Evolutionary conservation across 2,888 invertebrate genomes (phyloP).

Genomic region (Drosophila testacea): DNA sequence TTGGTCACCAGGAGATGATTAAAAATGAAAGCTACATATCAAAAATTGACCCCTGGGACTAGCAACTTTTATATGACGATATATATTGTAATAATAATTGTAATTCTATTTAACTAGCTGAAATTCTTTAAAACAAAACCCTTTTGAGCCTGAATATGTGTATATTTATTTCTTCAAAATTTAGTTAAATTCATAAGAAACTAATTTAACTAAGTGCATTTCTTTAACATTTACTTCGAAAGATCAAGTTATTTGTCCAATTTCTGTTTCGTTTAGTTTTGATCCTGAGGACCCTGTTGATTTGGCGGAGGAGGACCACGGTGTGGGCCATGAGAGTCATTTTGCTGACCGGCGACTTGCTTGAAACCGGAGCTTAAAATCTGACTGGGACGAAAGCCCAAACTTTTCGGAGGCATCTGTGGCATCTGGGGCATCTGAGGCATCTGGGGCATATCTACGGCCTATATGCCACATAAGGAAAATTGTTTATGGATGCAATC

Average conservation of each 20-base stretch:
- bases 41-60: too few species aligned
- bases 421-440: conserved; percentile 16
- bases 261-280: conserved; percentile 8
- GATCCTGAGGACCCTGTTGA: conserved; percentile 20
- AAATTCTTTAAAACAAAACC: too few species aligned
- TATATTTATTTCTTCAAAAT: conserved; percentile 13
- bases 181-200: conserved; percentile 30
- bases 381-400: conserved; percentile 3
- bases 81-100: too few species aligned
- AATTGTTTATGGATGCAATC: not conserved
- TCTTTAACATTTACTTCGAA: not conserved
- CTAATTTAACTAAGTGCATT: conserved; percentile 22
- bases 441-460: conserved; percentile 25
- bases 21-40: too few species aligned
- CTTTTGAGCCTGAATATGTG: not conserved
- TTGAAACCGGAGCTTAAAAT: conserved; percentile 38
- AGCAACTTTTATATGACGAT: too few species aligned
- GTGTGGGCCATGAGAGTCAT: not conserved
- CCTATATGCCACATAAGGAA: conserved; percentile 7
- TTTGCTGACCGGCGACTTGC: conserved; percentile 27
- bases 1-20: too few species aligned
- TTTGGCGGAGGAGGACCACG: conserved; percentile 29
- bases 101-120: too few species aligned
- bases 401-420: conserved; percentile 18
- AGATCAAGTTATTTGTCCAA: not conserved